Percentiles rank a stretch among this genome's conserved stretches.
These are phyloP conservation scores for Oxytorus armatus DNA, from an alignment of 2,888 invertebrate species.

Conservation along the genomic window DNA sequence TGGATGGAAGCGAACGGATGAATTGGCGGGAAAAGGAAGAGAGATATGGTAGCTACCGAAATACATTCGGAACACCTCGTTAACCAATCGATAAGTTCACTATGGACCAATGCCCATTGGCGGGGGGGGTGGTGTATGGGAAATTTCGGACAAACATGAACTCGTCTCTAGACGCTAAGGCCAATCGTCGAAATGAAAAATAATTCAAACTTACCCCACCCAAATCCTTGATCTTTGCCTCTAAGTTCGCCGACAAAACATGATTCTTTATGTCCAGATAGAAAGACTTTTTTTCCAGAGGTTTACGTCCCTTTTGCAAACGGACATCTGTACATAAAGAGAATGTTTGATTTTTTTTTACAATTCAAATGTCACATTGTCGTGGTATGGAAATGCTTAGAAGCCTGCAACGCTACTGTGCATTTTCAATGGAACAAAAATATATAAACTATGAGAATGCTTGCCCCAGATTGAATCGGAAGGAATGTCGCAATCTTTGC, in stretches of 20 bases:
- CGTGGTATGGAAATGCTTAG: too few species aligned
- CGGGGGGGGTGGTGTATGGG: background rate
- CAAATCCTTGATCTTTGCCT: slow-evolving; percentile 89
- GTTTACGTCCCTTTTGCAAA: slow-evolving; percentile 85
- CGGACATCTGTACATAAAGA: slow-evolving; percentile 73
- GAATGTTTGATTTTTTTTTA: background rate
- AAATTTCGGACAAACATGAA: too few species aligned
- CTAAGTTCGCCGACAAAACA: slow-evolving; percentile 88
- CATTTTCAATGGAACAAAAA: background rate
- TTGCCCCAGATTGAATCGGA: slow-evolving; percentile 16
- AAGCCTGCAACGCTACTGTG: too few species aligned
- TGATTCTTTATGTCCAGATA: slow-evolving; percentile 92
- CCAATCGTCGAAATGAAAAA: slow-evolving; percentile 2
- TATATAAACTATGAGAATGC: background rate
- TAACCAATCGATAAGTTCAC: slow-evolving; percentile 67
- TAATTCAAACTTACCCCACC: slow-evolving; percentile 88
- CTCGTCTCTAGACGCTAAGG: too few species aligned
- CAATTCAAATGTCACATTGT: slow-evolving; percentile 20
- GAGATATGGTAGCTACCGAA: slow-evolving; percentile 36
- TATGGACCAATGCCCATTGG: slow-evolving; percentile 59
- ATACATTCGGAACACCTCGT: slow-evolving; percentile 59
- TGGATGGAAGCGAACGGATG: slow-evolving; percentile 24
- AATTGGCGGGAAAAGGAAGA: slow-evolving; percentile 67
- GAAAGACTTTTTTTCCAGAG: slow-evolving; percentile 89
- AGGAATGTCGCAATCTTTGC: slow-evolving; percentile 12